Conservation (phyloP, 2,888 invertebrate species). For the Leptopilina drosophilae region DNA sequence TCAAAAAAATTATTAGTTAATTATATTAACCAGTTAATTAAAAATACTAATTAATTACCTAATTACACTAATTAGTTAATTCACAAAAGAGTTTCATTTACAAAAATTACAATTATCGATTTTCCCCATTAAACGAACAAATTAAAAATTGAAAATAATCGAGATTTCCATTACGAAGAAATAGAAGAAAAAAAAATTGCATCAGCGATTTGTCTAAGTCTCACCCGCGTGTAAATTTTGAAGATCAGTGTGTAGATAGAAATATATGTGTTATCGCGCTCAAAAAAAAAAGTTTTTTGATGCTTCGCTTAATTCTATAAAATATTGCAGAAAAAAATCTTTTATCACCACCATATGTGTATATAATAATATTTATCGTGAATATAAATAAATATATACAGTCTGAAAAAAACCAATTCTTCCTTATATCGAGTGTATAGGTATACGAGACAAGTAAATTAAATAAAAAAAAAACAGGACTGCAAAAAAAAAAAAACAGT, state of each 20-base stretch:
- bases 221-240: conserved; percentile 53
- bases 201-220: conserved; percentile 22
- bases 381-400: neutral
- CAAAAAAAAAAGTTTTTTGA: neutral
- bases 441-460: conserved; percentile 13
- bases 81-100: too few relatives aligned
- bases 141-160: conserved; percentile 8
- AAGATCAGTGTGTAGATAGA: conserved; percentile 24
- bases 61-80: too few relatives aligned
- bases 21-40: too few relatives aligned
- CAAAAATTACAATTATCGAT: neutral
- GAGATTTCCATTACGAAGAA: conserved; percentile 46
- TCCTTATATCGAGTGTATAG: conserved; percentile 14
- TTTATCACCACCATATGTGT: neutral
- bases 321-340: neutral
- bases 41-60: too few relatives aligned
- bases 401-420: conserved; percentile 16
- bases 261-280: conserved; percentile 13
- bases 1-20: too few relatives aligned
- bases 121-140: neutral
- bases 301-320: neutral
- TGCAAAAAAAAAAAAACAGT: neutral
- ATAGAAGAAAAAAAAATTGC: conserved; percentile 44
- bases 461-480: neutral
- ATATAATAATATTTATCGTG: neutral